Percentiles rank a stretch among this genome's conserved stretches.
phyloP scores from a whole-genome alignment of 2,888 invertebrate genomes.

The Philonicus albiceps region DNA sequence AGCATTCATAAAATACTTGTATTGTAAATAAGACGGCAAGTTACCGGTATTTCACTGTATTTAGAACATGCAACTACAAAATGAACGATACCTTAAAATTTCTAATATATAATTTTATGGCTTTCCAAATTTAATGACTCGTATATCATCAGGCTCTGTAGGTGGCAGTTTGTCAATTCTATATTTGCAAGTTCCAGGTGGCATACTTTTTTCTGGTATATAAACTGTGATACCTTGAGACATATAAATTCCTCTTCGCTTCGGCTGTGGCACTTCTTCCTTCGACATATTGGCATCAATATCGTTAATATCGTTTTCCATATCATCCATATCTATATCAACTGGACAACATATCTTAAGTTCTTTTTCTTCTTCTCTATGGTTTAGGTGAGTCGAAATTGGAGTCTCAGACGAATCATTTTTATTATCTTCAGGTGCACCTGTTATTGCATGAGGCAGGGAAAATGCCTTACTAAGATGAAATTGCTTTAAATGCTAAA shows the following conservation, averaged over 20 bases:
- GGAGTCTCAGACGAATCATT: not conserved
- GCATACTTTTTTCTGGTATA: not conserved
- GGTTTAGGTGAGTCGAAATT: not conserved
- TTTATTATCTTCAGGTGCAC: not conserved
- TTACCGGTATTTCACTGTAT: not conserved
- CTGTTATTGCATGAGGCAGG: not conserved
- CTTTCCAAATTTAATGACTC: not conserved
- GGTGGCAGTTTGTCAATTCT: not conserved
- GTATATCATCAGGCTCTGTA: not conserved
- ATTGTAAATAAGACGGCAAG: not conserved
- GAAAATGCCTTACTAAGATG: not conserved
- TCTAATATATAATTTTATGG: not conserved
- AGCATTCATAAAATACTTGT: no score
- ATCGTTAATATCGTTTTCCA: not conserved
- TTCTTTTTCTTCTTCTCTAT: not conserved
- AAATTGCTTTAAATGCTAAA: not conserved
- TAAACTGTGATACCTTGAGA: not conserved
- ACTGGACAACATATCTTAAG: not conserved
- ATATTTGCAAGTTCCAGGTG: not conserved
- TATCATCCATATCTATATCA: not conserved
- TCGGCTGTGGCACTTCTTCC: not conserved
- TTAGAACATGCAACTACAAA: not conserved
- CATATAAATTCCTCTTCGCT: not conserved
- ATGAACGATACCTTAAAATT: not conserved
- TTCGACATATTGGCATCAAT: not conserved